A percentile compares a stretch with the other conserved stretches of the same genome.
Conservation (phyloP, 2,888 invertebrate genomes). For the Hemicrepidius hirtus region DNA sequence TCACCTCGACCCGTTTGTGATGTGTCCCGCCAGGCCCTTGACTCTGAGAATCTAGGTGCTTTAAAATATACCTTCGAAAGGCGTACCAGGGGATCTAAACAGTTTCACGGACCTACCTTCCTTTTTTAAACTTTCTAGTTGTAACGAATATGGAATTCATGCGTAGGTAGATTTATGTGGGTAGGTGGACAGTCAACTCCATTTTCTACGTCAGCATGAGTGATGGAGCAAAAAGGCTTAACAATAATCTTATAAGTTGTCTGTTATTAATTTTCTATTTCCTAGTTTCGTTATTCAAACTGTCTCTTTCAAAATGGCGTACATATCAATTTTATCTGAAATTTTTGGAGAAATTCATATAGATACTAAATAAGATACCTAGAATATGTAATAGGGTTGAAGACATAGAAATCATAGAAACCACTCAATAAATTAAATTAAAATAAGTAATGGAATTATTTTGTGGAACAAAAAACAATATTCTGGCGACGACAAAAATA, state of each 20-base stretch:
- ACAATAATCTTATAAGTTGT: neutral
- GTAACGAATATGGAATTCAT: constrained; percentile 11
- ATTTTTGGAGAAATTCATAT: too few species aligned
- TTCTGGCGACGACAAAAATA: too few species aligned
- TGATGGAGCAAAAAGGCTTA: neutral
- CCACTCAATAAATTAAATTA: too few species aligned
- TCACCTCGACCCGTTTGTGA: constrained; percentile 44
- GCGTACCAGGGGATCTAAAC: constrained; percentile 29
- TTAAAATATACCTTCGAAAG: constrained; percentile 34
- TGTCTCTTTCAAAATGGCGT: too few species aligned
- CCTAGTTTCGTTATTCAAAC: neutral
- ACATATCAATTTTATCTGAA: too few species aligned
- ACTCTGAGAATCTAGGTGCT: constrained; percentile 30
- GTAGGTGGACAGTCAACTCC: neutral
- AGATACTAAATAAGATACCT: too few species aligned
- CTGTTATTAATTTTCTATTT: neutral
- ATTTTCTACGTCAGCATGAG: neutral
- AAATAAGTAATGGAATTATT: too few species aligned
- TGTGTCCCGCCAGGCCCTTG: constrained; percentile 41
- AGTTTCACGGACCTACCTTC: constrained; percentile 1
- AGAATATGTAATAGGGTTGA: too few species aligned
- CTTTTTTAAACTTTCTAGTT: neutral
- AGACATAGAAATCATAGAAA: too few species aligned
- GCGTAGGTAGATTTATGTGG: constrained; percentile 3
- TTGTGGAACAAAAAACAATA: too few species aligned